Evolutionary conservation across 2,797 vertebrate genomes (phyloP).

Genomic region (Percopsis omiscomaycus): DNA sequence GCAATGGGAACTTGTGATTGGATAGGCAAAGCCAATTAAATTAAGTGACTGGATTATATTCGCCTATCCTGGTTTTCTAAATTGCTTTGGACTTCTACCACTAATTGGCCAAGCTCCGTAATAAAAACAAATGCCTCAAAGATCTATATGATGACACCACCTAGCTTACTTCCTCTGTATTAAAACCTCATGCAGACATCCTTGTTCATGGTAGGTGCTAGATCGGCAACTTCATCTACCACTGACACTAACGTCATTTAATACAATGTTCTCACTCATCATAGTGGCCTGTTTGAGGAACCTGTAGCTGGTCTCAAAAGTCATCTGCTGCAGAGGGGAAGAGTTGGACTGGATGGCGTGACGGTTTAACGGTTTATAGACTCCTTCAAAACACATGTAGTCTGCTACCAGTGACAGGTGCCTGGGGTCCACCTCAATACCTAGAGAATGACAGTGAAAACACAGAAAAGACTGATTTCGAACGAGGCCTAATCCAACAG

Average conservation of each 20-base stretch:
- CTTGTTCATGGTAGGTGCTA: too few relatives aligned
- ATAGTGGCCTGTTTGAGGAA: conserved; percentile 95
- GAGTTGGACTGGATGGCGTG: conserved; percentile 89
- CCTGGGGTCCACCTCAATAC: conserved; percentile 92
- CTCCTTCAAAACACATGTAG: conserved; percentile 97
- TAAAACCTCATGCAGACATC: too few relatives aligned
- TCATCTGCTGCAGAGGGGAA: conserved; percentile 98
- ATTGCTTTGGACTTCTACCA: too few relatives aligned
- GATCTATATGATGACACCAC: too few relatives aligned
- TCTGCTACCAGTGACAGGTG: conserved; percentile 96
- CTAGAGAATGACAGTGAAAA: conserved; percentile 62
- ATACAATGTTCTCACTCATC: conserved; percentile 78
- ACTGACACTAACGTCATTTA: neutral
- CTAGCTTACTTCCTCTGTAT: too few relatives aligned
- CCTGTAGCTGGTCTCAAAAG: conserved; percentile 95
- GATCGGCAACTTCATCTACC: too few relatives aligned
- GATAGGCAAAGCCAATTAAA: too few relatives aligned
- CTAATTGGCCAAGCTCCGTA: too few relatives aligned
- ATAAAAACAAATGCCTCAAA: too few relatives aligned
- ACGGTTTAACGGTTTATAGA: conserved; percentile 92
- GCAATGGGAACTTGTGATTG: too few relatives aligned
- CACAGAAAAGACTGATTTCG: neutral
- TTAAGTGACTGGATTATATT: too few relatives aligned
- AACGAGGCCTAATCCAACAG: neutral
- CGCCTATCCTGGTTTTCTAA: too few relatives aligned